A percentile compares a stretch with the other conserved stretches of the same genome.
Conservation (phyloP, 2,797 vertebrate genomes). For the Alosa sapidissima region DNA sequence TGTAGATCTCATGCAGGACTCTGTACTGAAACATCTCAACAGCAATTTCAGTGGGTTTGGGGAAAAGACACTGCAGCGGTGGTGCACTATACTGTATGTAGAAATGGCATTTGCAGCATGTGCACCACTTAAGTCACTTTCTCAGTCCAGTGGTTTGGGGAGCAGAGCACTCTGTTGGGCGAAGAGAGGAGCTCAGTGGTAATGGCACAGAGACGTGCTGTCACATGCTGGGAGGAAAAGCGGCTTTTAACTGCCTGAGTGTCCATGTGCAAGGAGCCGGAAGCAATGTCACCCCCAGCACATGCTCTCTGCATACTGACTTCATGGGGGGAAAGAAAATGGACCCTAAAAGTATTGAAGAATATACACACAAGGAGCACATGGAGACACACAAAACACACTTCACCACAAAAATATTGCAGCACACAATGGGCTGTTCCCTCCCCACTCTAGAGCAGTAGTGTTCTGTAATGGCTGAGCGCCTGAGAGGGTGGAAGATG, state of each 20-base stretch:
- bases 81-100: neutral
- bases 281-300: neutral
- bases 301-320: neutral
- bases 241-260: neutral
- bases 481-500: neutral
- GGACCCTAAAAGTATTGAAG: neutral
- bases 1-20: neutral
- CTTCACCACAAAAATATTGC: neutral
- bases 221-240: neutral
- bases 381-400: neutral
- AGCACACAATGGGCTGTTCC: neutral
- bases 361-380: neutral
- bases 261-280: neutral
- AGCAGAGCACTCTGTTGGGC: neutral
- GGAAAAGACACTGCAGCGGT: neutral
- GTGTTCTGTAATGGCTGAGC: slow-evolving; percentile 30
- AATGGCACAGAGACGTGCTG: neutral
- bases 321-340: neutral
- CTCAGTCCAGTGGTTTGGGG: neutral
- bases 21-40: neutral
- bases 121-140: neutral
- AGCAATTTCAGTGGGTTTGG: neutral
- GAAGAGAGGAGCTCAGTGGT: neutral
- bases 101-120: neutral
- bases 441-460: neutral